Evolutionary conservation across 2,888 invertebrate species (phyloP).

Genomic region (Agonopterix arenella): DNA sequence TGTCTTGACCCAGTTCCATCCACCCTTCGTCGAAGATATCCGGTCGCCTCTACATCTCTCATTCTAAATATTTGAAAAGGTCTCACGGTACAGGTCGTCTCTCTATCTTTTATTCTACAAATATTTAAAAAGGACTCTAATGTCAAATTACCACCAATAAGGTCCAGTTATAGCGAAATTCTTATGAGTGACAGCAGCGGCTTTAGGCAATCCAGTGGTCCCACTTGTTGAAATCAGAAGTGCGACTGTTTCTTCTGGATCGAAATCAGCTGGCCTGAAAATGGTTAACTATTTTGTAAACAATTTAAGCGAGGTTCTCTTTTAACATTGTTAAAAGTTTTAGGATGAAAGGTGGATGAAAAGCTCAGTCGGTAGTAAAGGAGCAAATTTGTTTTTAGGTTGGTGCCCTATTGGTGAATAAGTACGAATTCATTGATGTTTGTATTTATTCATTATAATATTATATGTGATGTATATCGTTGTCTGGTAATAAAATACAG

Average conservation of each 20-base stretch:
- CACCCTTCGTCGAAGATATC: too few species aligned
- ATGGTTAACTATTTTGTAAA: background rate
- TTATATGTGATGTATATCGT: too few species aligned
- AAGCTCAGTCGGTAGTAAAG: too few species aligned
- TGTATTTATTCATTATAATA: too few species aligned
- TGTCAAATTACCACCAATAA: conserved; percentile 31
- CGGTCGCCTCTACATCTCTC: background rate
- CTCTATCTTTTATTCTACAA: background rate
- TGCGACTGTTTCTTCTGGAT: conserved; percentile 36
- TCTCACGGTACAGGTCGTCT: background rate
- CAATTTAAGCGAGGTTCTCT: background rate
- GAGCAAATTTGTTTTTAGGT: too few species aligned
- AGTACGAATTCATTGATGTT: too few species aligned
- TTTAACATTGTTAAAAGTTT: too few species aligned
- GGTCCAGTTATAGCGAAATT: conserved; percentile 35
- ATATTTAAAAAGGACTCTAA: background rate
- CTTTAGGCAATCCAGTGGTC: conserved; percentile 54
- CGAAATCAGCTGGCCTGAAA: conserved; percentile 43
- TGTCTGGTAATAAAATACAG: too few species aligned
- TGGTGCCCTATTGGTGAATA: too few species aligned
- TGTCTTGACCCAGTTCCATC: too few species aligned
- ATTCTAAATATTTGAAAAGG: background rate
- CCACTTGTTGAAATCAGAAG: conserved; percentile 52
- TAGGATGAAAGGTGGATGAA: too few species aligned
- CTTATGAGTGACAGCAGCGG: conserved; percentile 46